These are phyloP conservation scores for Corythaeola cristata DNA, from an alignment of 2,113 vertebrate species.

Conservation along the genomic window DNA sequence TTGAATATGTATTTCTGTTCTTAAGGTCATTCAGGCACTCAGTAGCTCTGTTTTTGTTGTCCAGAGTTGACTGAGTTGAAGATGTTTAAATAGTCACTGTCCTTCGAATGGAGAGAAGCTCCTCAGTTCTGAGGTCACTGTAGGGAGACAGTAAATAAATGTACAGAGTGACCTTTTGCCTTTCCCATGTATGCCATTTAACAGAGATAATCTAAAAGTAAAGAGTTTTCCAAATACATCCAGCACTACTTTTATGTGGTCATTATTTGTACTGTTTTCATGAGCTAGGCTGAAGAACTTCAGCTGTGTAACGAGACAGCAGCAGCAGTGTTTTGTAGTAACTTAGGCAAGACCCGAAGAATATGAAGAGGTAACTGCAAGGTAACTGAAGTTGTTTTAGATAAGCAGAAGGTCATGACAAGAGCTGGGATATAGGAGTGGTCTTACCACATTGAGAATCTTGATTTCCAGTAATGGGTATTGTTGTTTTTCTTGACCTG, in stretches of 20 bases:
- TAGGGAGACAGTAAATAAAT: background rate
- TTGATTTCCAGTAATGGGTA: background rate
- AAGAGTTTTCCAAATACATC: background rate
- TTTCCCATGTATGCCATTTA: background rate
- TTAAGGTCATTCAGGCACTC: background rate
- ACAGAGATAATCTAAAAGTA: background rate
- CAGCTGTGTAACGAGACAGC: background rate
- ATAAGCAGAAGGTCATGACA: background rate
- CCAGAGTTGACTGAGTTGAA: background rate
- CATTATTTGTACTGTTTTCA: background rate
- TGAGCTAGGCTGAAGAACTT: background rate
- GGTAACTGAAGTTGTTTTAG: background rate
- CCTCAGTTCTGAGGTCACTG: background rate
- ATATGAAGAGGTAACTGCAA: background rate
- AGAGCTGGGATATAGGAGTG: background rate
- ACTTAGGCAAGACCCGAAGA: background rate
- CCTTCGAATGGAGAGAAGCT: background rate
- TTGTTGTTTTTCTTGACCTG: background rate
- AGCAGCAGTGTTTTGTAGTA: background rate
- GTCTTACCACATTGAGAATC: background rate
- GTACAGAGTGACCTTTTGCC: background rate
- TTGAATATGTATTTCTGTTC: background rate
- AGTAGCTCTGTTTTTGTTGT: background rate
- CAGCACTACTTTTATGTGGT: background rate
- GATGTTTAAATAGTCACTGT: background rate